Evolutionary conservation across 2,888 invertebrate species (phyloP).

Genomic region (Zele albiditarsus): DNA sequence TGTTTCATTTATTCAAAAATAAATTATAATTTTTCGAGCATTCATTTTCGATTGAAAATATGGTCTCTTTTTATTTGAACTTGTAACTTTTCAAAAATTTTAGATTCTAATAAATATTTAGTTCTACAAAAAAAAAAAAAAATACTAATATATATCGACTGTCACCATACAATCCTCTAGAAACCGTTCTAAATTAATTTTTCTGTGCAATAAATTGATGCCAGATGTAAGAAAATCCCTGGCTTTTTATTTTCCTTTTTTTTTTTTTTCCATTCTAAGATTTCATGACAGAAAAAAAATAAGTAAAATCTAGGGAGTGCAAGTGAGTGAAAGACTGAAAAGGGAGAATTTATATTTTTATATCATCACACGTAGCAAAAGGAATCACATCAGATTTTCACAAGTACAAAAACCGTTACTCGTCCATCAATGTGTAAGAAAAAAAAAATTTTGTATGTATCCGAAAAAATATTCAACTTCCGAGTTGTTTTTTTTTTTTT

Average conservation of each 20-base stretch:
- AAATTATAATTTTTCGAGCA: no score
- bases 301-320: not conserved
- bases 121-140: no score
- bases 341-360: conserved; percentile 16
- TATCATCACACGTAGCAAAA: conserved; percentile 11
- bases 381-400: conserved; percentile 46
- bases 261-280: not conserved
- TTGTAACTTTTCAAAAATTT: no score
- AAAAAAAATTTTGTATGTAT: conserved; percentile 3
- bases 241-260: not conserved
- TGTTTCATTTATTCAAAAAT: no score
- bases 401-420: conserved; percentile 48
- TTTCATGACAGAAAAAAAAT: not conserved
- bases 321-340: conserved; percentile 8
- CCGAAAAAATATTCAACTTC: conserved; percentile 49
- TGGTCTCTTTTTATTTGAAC: no score
- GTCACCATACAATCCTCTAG: no score
- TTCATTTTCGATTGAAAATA: no score
- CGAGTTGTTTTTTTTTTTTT: conserved; percentile 42
- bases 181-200: not conserved
- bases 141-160: no score
- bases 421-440: conserved; percentile 43
- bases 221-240: not conserved
- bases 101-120: no score
- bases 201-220: not conserved